Conservation (phyloP, 2,113 vertebrate species). For the Perca fluviatilis region DNA sequence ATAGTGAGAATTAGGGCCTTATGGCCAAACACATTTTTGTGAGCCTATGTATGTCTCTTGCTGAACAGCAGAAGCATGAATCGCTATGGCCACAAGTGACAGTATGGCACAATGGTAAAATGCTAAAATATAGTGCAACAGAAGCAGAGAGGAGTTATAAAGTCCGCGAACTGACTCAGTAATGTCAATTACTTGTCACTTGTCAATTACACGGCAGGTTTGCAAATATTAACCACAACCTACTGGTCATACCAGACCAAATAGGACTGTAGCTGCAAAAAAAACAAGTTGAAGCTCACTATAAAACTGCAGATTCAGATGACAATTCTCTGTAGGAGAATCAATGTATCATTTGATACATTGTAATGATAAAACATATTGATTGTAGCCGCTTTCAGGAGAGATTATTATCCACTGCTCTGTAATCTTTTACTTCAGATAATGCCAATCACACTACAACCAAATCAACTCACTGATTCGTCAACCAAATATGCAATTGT, state of each 20-base stretch:
- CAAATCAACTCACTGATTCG: neutral
- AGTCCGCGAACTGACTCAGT: neutral
- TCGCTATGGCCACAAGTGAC: neutral
- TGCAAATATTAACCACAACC: neutral
- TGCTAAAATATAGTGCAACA: neutral
- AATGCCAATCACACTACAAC: neutral
- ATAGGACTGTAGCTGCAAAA: neutral
- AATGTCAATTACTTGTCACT: too few species aligned
- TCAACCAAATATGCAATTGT: neutral
- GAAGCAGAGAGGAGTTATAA: too few species aligned
- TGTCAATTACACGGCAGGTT: neutral
- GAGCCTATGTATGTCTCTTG: neutral
- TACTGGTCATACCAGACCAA: neutral
- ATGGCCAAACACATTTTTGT: neutral
- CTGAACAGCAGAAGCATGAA: neutral
- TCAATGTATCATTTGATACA: neutral
- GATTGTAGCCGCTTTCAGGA: neutral
- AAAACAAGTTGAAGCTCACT: too few species aligned
- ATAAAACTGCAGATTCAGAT: neutral
- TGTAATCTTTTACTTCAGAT: neutral
- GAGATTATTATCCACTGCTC: neutral
- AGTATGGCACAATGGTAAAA: neutral
- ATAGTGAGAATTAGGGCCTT: neutral
- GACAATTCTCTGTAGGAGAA: neutral
- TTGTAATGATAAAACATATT: neutral